A percentile compares a stretch with the other conserved stretches of the same genome.
Conservation (phyloP, 2,113 vertebrate genomes). For the Amphiprion ocellaris region DNA sequence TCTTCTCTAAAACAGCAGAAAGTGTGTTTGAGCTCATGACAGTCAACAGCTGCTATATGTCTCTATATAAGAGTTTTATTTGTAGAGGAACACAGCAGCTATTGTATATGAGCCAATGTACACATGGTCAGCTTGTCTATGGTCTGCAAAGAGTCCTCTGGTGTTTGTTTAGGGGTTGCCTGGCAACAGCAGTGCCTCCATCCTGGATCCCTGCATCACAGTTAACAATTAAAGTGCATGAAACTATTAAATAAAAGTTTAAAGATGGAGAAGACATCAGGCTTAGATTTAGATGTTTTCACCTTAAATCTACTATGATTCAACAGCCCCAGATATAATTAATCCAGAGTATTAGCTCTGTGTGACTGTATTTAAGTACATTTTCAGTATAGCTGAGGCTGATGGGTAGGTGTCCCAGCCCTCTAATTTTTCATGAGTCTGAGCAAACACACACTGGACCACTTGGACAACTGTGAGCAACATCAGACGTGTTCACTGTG, state of each 20-base stretch:
- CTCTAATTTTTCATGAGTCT: too few relatives aligned
- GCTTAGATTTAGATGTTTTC: not conserved
- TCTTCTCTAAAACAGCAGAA: constrained; percentile 76
- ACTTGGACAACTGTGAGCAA: too few relatives aligned
- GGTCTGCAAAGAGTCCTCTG: not conserved
- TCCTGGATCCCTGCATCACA: not conserved
- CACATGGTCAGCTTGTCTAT: not conserved
- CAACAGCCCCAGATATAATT: too few relatives aligned
- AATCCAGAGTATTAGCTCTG: too few relatives aligned
- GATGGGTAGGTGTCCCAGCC: too few relatives aligned
- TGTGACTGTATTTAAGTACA: too few relatives aligned
- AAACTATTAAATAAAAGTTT: too few relatives aligned
- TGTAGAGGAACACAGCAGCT: not conserved
- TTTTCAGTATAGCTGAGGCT: too few relatives aligned
- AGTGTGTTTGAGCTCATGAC: constrained; percentile 62
- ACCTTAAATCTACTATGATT: not conserved
- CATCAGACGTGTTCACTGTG: too few relatives aligned
- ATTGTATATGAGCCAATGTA: too few relatives aligned
- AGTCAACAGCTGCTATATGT: not conserved
- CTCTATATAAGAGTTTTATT: too few relatives aligned
- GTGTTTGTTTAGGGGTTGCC: constrained; percentile 65
- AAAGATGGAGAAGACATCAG: not conserved
- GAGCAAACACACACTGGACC: too few relatives aligned
- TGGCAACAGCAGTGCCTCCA: constrained; percentile 59
- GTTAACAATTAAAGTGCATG: not conserved